Evolutionary conservation across 1,140 invertebrate genomes (phyloP).

Genomic region (Drosophila elegans): DNA sequence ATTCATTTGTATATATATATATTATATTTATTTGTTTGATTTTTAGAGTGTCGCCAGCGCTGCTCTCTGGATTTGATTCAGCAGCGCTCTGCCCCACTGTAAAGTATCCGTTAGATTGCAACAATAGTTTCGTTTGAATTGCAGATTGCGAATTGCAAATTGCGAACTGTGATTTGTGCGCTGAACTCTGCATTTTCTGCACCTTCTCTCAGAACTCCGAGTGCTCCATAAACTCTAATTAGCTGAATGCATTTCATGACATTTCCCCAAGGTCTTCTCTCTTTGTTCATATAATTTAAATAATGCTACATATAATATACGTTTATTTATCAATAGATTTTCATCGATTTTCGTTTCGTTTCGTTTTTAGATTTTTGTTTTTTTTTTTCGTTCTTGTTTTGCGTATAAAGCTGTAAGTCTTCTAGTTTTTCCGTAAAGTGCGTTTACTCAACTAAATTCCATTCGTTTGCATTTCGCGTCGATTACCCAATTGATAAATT

Average conservation of each 20-base stretch:
- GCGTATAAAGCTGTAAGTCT: conserved; percentile 83
- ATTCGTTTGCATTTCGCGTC: conserved; percentile 57
- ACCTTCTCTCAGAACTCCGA: conserved; percentile 16
- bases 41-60: conserved; percentile 66
- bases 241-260: conserved; percentile 70
- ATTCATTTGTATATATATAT: conserved; percentile 57
- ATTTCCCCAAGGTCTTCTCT: conserved; percentile 52
- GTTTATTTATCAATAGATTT: conserved; percentile 68
- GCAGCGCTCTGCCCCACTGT: conserved; percentile 63
- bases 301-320: conserved; percentile 73
- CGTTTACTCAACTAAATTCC: conserved; percentile 78
- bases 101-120: conserved; percentile 68
- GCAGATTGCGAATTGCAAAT: conserved; percentile 32
- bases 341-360: conserved; percentile 38
- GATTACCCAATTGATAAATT: conserved; percentile 21
- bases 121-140: conserved; percentile 54
- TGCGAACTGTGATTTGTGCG: conserved; percentile 31
- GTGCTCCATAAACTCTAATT: conserved; percentile 39
- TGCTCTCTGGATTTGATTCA: conserved; percentile 45
- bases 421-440: conserved; percentile 80
- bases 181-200: conserved; percentile 25
- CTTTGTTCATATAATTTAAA: conserved; percentile 66
- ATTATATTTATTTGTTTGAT: conserved; percentile 52
- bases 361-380: background rate
- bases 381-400: conserved; percentile 37